Conservation (phyloP, 2,888 invertebrate species). For the Drosophila putrida region DNA sequence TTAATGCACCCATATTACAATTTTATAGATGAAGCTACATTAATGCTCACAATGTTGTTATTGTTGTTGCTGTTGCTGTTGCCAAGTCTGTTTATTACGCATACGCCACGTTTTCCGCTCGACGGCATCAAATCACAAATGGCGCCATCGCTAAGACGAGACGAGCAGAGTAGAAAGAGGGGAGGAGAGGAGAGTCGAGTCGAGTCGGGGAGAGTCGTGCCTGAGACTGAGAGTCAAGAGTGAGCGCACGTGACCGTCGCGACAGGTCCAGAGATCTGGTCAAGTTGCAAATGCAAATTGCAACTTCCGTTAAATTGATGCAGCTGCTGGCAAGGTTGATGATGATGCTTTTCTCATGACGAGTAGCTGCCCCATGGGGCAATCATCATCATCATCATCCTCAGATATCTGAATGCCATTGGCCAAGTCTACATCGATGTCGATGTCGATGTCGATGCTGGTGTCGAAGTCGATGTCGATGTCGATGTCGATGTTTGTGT, state of each 20-base stretch:
- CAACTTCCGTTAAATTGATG: slow-evolving; percentile 78
- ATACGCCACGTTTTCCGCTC: slow-evolving; percentile 61
- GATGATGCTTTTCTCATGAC: slow-evolving; percentile 45
- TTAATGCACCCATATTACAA: neutral
- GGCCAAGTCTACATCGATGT: slow-evolving; percentile 4
- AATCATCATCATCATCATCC: slow-evolving; percentile 31
- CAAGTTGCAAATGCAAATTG: slow-evolving; percentile 79
- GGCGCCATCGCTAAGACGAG: slow-evolving; percentile 54
- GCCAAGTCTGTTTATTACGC: slow-evolving; percentile 55
- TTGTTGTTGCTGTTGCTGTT: slow-evolving; percentile 18
- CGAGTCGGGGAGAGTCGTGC: neutral
- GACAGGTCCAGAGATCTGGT: slow-evolving; percentile 52
- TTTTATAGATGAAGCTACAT: slow-evolving; percentile 2
- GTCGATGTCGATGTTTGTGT: slow-evolving; percentile 14
- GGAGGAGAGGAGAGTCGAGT: neutral
- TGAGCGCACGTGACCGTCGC: slow-evolving; percentile 54
- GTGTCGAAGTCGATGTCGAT: slow-evolving; percentile 16
- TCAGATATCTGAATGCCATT: slow-evolving; percentile 13
- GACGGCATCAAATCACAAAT: slow-evolving; percentile 70
- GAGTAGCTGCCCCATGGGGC: slow-evolving; percentile 46
- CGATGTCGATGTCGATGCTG: neutral
- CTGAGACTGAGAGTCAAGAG: slow-evolving; percentile 4
- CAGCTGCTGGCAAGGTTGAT: slow-evolving; percentile 45
- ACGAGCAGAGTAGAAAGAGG: neutral
- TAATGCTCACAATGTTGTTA: slow-evolving; percentile 2